Evolutionary conservation across 2,113 vertebrate genomes (phyloP).

Genomic region (Mormoops blainvillei): DNA sequence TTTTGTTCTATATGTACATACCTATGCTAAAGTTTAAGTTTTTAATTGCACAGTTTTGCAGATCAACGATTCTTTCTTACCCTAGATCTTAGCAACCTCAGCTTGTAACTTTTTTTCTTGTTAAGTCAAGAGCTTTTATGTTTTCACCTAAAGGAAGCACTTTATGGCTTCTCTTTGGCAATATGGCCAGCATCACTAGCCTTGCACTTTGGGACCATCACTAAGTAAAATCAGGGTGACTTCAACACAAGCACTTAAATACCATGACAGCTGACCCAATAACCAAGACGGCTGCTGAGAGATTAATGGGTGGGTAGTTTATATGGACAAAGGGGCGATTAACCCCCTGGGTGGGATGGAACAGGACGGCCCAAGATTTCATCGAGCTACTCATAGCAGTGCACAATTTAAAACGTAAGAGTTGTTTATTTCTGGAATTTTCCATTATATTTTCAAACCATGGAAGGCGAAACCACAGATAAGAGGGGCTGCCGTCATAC

Average conservation of each 20-base stretch:
- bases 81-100: background rate
- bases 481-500: background rate
- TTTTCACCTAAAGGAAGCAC: background rate
- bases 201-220: background rate
- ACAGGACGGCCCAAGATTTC: background rate
- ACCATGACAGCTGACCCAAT: too few relatives aligned
- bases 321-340: background rate
- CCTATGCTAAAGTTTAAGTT: background rate
- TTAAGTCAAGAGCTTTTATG: background rate
- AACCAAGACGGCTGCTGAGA: background rate
- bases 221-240: background rate
- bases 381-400: background rate
- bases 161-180: background rate
- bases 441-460: background rate
- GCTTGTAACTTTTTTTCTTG: background rate
- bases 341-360: background rate
- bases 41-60: background rate
- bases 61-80: background rate
- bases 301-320: background rate
- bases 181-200: background rate
- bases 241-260: background rate
- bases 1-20: background rate
- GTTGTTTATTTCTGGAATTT: background rate
- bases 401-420: background rate
- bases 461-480: background rate